Evolutionary conservation across 2,888 invertebrate genomes (phyloP), one percentile per base, ranked within the genome.

Genomic region (Folsomia candida): DNA sequence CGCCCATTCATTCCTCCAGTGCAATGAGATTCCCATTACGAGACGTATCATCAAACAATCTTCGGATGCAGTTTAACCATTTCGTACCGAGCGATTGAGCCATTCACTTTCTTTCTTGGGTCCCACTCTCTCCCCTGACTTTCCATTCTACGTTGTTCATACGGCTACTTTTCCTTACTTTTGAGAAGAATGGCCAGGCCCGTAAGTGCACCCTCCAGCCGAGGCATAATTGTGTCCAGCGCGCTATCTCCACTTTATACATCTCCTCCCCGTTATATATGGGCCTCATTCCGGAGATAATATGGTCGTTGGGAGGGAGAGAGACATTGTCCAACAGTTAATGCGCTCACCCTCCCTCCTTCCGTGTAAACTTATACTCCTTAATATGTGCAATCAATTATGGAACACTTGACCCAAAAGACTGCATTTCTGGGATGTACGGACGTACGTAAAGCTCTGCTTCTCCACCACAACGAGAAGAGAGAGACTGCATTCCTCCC

Each of bases 241-340:
- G 29, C 3, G 24, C 24, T 64, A 64, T 64, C 63, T 64, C 51
- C 22, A 37, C 14, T 37, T 37, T 37, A 37, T n/a, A n/a, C n/a
- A n/a, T n/a, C n/a, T 47, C 9, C 9, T 62, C 27, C 26, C 24
- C 37, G 27, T 62, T 29, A 62, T 64, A 64, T 64, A 64, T 64
- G 28, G 24, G 47, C 14, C 28, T 61, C 61, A 61, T 61, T 29
- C 22, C 61, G 22, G 61, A 59, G 59, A 61, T 61, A 61, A 74
- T 54, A 22, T 54, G 18, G 54, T 54, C 54, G 37, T 37, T 37
- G 37, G 54, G 54, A 54, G 6, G 6, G 22, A 54, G n/a, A 20
- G 54, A 54, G 20, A 54, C 4, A 6, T 14, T 54, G 54, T 54
- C 37, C 37, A 37, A 14, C 37, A 37, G 37, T 14, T 37, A 37